These are phyloP conservation scores for Myripristis murdjan DNA, from an alignment of 2,797 vertebrate genomes.

Conservation along the genomic window DNA sequence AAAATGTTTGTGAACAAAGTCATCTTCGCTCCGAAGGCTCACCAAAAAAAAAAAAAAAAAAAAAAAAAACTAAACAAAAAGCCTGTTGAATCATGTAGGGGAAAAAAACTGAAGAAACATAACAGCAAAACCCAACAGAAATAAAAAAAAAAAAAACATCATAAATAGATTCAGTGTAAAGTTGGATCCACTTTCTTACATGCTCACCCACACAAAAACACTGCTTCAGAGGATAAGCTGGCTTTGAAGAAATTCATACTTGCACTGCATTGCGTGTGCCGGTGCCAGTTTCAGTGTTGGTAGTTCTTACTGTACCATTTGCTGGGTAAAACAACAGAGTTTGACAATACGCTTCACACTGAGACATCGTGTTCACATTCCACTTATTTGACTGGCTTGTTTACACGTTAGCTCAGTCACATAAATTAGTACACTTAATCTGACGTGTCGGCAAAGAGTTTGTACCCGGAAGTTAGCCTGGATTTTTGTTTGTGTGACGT, in stretches of 20 bases:
- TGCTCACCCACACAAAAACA: background rate
- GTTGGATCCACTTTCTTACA: background rate
- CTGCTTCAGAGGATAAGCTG: background rate
- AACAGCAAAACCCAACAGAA: too few species aligned
- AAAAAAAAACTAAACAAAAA: too few species aligned
- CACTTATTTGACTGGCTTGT: slow-evolving; percentile 3
- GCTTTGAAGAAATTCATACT: slow-evolving; percentile 3
- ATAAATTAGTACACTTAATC: slow-evolving; percentile 32
- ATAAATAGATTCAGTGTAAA: too few species aligned
- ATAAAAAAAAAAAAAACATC: background rate
- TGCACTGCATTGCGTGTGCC: background rate
- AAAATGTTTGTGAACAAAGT: background rate
- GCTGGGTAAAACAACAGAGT: slow-evolving; percentile 18
- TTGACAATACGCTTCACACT: slow-evolving; percentile 29
- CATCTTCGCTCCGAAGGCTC: background rate
- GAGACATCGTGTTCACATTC: slow-evolving; percentile 11
- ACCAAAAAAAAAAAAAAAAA: slow-evolving; percentile 6
- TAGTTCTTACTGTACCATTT: background rate
- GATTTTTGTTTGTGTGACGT: slow-evolving; percentile 27
- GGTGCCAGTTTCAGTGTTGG: slow-evolving; percentile 14
- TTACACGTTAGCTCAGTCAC: slow-evolving; percentile 24
- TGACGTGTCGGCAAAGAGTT: slow-evolving; percentile 12
- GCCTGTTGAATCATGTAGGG: slow-evolving; percentile 7
- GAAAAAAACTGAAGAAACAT: background rate
- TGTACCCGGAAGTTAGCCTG: slow-evolving; percentile 7